A percentile compares a stretch with the other conserved stretches of the same genome.
Evolutionary conservation across 2,113 vertebrate genomes (phyloP).

Genomic region (Plestiodon gilberti): DNA sequence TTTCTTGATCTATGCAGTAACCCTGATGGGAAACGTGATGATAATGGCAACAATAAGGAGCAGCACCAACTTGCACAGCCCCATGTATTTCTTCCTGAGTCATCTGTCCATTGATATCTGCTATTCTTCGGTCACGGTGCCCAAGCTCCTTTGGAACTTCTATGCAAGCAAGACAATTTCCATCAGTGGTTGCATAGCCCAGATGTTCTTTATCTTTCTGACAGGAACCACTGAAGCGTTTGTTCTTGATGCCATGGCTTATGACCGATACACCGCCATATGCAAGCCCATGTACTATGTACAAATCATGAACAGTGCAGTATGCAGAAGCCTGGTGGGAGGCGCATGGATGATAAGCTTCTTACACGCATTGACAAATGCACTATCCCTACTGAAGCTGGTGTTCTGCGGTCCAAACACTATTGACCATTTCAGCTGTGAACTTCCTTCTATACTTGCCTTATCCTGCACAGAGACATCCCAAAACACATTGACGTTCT

Average conservation of each 20-base stretch:
- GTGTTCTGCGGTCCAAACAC: not conserved
- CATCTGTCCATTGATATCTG: constrained; percentile 32
- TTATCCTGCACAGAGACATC: not conserved
- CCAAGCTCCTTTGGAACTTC: constrained; percentile 26
- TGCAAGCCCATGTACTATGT: constrained; percentile 48
- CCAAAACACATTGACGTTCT: not conserved
- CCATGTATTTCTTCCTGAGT: constrained; percentile 34
- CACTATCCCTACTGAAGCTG: not conserved
- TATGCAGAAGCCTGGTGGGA: constrained; percentile 37
- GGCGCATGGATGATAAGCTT: not conserved
- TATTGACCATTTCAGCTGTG: constrained; percentile 62
- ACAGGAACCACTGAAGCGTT: constrained; percentile 31
- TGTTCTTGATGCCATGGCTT: constrained; percentile 50
- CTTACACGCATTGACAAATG: not conserved
- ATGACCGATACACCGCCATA: constrained; percentile 32
- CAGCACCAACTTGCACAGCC: constrained; percentile 1
- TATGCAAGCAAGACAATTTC: constrained; percentile 15
- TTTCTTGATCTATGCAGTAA: constrained; percentile 17
- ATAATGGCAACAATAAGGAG: constrained; percentile 13
- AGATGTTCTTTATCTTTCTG: constrained; percentile 26
- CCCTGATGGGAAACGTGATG: constrained; percentile 16
- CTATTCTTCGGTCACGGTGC: constrained; percentile 21
- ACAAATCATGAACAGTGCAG: constrained; percentile 30
- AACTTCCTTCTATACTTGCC: constrained; percentile 51
- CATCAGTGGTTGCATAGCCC: constrained; percentile 15